Evolutionary conservation across 2,888 invertebrate species (phyloP).

Genomic region (Polyommatus iphigenia): DNA sequence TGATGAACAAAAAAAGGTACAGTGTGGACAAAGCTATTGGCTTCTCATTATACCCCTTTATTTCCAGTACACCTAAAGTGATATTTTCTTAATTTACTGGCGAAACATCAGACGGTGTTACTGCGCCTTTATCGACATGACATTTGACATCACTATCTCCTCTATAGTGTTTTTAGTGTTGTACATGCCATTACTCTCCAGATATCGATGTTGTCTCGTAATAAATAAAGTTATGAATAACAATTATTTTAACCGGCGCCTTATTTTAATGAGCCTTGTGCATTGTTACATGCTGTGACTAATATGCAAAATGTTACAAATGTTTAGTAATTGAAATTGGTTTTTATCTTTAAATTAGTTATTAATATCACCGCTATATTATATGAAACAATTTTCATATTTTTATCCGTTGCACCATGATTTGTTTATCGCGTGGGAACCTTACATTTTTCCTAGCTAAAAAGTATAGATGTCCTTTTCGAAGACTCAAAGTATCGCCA

Average conservation of each 20-base stretch:
- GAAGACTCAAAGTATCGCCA: too few species aligned
- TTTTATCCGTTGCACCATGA: too few species aligned
- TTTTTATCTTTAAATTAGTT: background rate
- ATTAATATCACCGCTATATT: too few species aligned
- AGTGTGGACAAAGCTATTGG: background rate
- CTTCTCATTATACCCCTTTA: background rate
- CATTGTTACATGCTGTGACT: constrained; percentile 41
- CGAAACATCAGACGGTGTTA: constrained; percentile 3
- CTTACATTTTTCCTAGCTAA: too few species aligned
- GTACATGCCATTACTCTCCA: constrained; percentile 60
- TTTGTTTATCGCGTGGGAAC: too few species aligned
- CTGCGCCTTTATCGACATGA: constrained; percentile 45
- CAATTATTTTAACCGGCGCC: constrained; percentile 37
- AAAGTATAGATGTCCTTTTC: too few species aligned
- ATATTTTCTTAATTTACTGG: constrained; percentile 21
- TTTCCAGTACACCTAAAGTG: background rate
- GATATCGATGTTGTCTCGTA: constrained; percentile 23
- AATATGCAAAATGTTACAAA: background rate
- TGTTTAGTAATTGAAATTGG: background rate
- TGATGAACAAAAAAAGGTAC: too few species aligned
- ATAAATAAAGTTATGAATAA: constrained; percentile 27
- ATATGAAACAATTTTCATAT: too few species aligned
- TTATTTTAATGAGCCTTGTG: constrained; percentile 37
- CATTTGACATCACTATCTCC: constrained; percentile 61
- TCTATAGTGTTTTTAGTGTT: constrained; percentile 60